phyloP scores from a whole-genome alignment of 2,113 vertebrate species.

The Acanthochromis polyacanthus region DNA sequence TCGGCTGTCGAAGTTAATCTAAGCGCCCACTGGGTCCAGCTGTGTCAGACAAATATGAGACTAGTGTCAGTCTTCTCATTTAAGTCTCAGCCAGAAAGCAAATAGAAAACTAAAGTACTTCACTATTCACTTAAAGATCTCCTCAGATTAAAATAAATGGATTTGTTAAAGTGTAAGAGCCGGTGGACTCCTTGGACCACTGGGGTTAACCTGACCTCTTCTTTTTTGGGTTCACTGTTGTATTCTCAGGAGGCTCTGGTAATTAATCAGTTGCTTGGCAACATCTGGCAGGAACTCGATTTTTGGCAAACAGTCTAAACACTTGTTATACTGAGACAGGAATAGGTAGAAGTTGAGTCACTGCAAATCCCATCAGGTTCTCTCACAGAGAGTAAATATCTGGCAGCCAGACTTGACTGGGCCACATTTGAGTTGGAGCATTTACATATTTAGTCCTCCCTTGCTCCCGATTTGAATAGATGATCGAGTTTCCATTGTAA shows the following conservation, averaged over 20 bases:
- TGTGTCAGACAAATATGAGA: background rate
- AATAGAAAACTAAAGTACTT: background rate
- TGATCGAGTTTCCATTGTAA: constrained; percentile 48
- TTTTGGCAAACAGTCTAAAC: constrained; percentile 64
- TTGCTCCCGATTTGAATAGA: constrained; percentile 11
- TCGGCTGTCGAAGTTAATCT: background rate
- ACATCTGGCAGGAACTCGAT: constrained; percentile 57
- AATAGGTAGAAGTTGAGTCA: constrained; percentile 45
- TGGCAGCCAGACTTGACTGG: constrained; percentile 50
- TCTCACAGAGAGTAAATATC: constrained; percentile 47
- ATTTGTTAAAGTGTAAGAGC: constrained; percentile 7
- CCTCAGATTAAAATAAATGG: background rate
- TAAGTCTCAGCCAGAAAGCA: background rate
- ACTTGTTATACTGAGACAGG: constrained; percentile 54
- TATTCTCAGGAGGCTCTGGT: constrained; percentile 28
- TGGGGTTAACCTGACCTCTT: constrained; percentile 22
- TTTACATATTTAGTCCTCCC: constrained; percentile 52
- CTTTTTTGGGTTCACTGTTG: constrained; percentile 7
- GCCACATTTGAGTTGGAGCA: constrained; percentile 6
- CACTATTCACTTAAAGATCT: background rate
- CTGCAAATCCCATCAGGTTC: constrained; percentile 23
- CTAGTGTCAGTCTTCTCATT: background rate
- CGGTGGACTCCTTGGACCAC: constrained; percentile 14
- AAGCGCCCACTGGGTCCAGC: background rate
- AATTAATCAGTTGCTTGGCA: constrained; percentile 72